Percentiles rank a stretch among this genome's conserved stretches.
Conservation (phyloP, 2,113 vertebrate species). For the Colossoma macropomum region DNA sequence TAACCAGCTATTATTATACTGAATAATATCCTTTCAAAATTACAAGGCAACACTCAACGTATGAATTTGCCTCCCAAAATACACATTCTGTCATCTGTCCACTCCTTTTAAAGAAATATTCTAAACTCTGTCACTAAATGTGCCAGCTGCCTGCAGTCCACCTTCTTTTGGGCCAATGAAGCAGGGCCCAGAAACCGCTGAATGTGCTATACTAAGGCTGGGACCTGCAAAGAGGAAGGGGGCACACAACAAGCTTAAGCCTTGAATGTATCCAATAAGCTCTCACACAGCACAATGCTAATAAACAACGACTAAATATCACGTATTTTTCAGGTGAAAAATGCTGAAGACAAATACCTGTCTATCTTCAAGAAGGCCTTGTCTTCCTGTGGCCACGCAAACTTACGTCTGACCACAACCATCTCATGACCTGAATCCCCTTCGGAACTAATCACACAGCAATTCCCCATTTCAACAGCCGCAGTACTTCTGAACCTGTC, state of each 20-base stretch:
- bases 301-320: not conserved
- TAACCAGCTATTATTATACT: no score
- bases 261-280: not conserved
- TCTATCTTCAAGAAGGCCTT: not conserved
- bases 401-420: conserved; percentile 42
- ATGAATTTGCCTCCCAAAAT: no score
- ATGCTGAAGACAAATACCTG: conserved; percentile 30
- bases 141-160: not conserved
- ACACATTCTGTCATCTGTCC: not conserved
- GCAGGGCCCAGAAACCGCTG: conserved; percentile 3
- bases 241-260: no score
- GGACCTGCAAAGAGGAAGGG: not conserved
- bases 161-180: not conserved
- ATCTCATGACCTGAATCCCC: conserved; percentile 37
- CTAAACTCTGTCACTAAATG: not conserved
- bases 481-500: conserved; percentile 12
- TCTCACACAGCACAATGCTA: not conserved
- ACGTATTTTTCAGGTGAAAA: not conserved
- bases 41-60: no score
- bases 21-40: no score
- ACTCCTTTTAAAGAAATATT: not conserved
- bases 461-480: conserved; percentile 41
- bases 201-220: not conserved
- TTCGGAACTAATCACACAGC: conserved; percentile 25
- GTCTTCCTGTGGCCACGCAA: conserved; percentile 36